Evolutionary conservation across 1,140 invertebrate species (phyloP).

Genomic region (Sarcophaga peregrina): DNA sequence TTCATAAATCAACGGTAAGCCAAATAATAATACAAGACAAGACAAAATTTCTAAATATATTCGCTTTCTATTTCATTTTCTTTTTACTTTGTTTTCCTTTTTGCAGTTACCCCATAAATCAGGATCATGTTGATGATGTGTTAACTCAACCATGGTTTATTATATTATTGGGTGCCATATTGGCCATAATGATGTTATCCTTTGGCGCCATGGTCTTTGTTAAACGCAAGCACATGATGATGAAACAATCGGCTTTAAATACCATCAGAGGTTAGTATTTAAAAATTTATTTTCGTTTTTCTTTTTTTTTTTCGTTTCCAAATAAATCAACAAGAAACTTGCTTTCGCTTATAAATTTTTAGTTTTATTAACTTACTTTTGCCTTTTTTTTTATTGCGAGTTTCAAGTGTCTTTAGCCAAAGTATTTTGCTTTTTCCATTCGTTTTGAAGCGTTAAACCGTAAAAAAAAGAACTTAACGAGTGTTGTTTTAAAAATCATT

Average conservation of each 20-base stretch:
- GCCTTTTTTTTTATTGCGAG: not conserved
- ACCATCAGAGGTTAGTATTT: conserved; percentile 63
- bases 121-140: conserved; percentile 69
- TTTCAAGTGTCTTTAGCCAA: not conserved
- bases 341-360: not conserved
- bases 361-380: not conserved
- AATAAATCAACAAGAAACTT: too few relatives aligned
- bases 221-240: conserved; percentile 66
- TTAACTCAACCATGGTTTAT: conserved; percentile 80
- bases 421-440: not conserved
- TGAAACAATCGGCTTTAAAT: conserved; percentile 65
- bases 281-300: not conserved
- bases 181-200: conserved; percentile 76
- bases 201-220: conserved; percentile 75
- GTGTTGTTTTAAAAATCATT: not conserved
- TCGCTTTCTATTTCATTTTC: conserved; percentile 4
- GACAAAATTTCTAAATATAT: not conserved
- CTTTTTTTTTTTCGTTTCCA: too few relatives aligned
- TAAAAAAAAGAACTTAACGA: conserved; percentile 12
- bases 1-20: conserved; percentile 67
- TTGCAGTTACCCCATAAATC: conserved; percentile 69
- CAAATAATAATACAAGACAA: not conserved
- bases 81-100: conserved; percentile 3
- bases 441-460: not conserved
- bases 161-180: conserved; percentile 75